Evolutionary conservation across 2,888 invertebrate species (phyloP).

Genomic region (Hofmannophila pseudospretella): DNA sequence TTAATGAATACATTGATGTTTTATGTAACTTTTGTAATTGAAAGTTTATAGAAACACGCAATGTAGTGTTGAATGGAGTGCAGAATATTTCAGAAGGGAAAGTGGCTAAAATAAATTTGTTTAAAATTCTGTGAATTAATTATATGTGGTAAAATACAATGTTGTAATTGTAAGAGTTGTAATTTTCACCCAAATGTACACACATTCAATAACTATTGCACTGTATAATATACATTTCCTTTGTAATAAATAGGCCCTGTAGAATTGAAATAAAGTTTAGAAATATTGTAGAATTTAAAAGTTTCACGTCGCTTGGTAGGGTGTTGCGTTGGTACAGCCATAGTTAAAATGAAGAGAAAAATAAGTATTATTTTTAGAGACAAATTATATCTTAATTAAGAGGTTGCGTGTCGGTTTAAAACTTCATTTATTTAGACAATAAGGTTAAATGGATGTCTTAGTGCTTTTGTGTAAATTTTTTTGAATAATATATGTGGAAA

Average conservation of each 20-base stretch:
- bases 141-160: neutral
- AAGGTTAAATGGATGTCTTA: constrained; percentile 79
- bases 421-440: constrained; percentile 77
- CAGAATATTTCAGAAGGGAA: no score
- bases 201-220: constrained; percentile 64
- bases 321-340: constrained; percentile 64
- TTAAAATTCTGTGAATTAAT: neutral
- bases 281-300: constrained; percentile 47
- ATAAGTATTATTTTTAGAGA: constrained; percentile 77
- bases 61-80: no score
- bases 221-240: constrained; percentile 62
- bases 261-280: constrained; percentile 41
- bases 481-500: constrained; percentile 79
- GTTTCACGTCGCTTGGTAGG: constrained; percentile 53
- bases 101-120: no score
- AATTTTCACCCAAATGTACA: constrained; percentile 62
- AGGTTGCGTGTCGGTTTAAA: constrained; percentile 73
- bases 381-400: constrained; percentile 73
- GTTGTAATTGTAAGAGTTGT: constrained; percentile 51
- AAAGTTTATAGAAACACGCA: no score
- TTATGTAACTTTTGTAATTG: no score
- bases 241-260: constrained; percentile 55
- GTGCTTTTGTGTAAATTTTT: constrained; percentile 79
- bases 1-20: no score
- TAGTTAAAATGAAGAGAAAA: constrained; percentile 51